phyloP scores from a whole-genome alignment of 2,113 vertebrate species.

The Mastomys natalensis region DNA sequence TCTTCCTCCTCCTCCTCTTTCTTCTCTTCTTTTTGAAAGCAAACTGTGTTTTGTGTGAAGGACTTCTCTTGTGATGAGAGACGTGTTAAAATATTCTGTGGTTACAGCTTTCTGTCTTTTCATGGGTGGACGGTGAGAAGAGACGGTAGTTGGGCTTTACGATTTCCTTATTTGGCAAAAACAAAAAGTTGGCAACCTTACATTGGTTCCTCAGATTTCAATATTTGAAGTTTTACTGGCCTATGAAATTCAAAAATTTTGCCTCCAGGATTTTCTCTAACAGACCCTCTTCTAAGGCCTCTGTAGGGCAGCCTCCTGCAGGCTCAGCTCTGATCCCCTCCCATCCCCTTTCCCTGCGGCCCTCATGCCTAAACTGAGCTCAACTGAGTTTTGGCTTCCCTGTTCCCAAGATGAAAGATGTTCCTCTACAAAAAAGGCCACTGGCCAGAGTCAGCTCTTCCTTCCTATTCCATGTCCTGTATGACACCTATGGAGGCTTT shows the following conservation, averaged over 20 bases:
- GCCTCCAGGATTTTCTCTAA: constrained; percentile 58
- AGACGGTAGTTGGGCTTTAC: constrained; percentile 21
- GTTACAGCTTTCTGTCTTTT: constrained; percentile 50
- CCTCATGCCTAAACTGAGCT: neutral
- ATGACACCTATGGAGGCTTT: neutral
- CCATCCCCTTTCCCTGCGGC: neutral
- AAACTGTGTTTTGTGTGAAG: neutral
- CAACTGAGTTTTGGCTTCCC: neutral
- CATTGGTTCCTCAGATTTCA: constrained; percentile 67
- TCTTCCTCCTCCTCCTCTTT: accelerated
- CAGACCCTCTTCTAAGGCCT: constrained; percentile 22
- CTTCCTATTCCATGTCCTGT: neutral
- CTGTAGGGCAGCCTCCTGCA: neutral
- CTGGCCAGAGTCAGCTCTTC: neutral
- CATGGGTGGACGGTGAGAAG: constrained; percentile 38
- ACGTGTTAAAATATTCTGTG: constrained; percentile 11
- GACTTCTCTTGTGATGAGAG: neutral
- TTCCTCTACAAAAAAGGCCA: neutral
- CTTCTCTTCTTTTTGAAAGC: neutral
- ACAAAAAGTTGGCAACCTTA: constrained; percentile 64
- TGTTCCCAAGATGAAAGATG: neutral
- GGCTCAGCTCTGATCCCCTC: neutral
- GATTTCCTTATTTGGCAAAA: constrained; percentile 76
- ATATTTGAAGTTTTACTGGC: constrained; percentile 60
- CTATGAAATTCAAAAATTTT: constrained; percentile 57